Evolutionary conservation across 2,888 invertebrate genomes (phyloP).

Genomic region (Drosophila kokeensis): DNA sequence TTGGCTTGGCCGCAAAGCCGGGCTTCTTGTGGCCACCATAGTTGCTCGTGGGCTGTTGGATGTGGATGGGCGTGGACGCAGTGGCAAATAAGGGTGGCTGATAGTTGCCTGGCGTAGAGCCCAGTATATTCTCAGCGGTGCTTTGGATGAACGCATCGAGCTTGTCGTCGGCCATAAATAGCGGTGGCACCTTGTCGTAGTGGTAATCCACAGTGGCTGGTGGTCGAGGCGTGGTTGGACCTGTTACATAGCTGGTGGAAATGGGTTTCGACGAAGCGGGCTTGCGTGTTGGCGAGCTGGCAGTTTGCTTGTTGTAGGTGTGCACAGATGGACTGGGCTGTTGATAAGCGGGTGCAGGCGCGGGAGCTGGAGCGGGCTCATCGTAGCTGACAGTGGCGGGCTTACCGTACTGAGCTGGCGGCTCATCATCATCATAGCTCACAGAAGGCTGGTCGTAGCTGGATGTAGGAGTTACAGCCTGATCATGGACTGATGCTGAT

Average conservation of each 20-base stretch:
- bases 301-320: slow-evolving; percentile 53
- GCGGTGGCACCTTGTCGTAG: slow-evolving; percentile 72
- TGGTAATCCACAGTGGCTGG: slow-evolving; percentile 83
- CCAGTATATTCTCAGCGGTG: slow-evolving; percentile 74
- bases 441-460: slow-evolving; percentile 11
- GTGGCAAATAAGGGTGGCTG: slow-evolving; percentile 72
- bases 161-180: slow-evolving; percentile 81
- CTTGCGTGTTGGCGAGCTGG: slow-evolving; percentile 67
- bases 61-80: slow-evolving; percentile 83
- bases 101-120: slow-evolving; percentile 63
- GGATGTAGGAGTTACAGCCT: slow-evolving; percentile 27
- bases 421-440: slow-evolving; percentile 2
- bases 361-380: slow-evolving; percentile 15
- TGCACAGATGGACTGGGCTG: slow-evolving; percentile 48
- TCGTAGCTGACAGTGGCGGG: slow-evolving; percentile 16
- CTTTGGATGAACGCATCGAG: slow-evolving; percentile 81
- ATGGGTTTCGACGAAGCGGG: slow-evolving; percentile 80
- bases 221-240: slow-evolving; percentile 86
- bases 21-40: slow-evolving; percentile 75
- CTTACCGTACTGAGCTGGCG: background rate
- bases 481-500: slow-evolving; percentile 32
- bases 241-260: slow-evolving; percentile 86
- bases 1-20: slow-evolving; percentile 86
- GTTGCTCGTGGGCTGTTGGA: slow-evolving; percentile 61
- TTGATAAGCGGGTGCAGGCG: slow-evolving; percentile 14